Percentiles rank a stretch among this genome's conserved stretches.
Evolutionary conservation across 2,797 vertebrate species (phyloP).

Genomic region (Decapterus maruadsi): DNA sequence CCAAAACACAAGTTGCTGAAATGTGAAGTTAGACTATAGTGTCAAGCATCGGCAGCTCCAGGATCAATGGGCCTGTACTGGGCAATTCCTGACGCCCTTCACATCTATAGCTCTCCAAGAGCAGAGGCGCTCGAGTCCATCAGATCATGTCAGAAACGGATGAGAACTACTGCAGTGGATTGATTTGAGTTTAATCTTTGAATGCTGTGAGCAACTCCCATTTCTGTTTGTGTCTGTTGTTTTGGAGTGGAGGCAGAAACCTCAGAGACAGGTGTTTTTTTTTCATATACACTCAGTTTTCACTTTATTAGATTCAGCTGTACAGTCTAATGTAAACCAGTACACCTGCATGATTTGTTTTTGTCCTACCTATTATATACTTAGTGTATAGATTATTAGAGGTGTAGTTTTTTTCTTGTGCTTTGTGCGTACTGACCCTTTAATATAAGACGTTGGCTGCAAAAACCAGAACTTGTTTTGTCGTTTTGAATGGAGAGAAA

Average conservation of each 20-base stretch:
- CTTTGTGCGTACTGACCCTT: neutral
- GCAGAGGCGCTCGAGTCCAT: neutral
- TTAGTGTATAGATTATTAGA: neutral
- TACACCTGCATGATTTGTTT: neutral
- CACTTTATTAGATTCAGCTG: neutral
- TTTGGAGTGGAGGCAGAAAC: neutral
- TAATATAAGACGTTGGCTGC: neutral
- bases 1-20: no score
- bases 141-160: neutral
- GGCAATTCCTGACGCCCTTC: neutral
- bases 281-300: neutral
- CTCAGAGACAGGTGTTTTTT: neutral
- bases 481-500: fast-evolving
- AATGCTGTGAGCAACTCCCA: neutral
- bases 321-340: neutral
- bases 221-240: neutral
- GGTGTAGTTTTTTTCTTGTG: fast-evolving
- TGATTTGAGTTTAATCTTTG: neutral
- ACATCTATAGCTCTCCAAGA: neutral
- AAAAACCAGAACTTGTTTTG: neutral
- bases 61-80: neutral
- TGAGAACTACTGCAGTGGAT: neutral
- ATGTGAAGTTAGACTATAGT: no score
- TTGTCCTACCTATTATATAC: neutral
- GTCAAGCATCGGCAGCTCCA: neutral